These are phyloP conservation scores for Larimichthys polyactis DNA, from an alignment of 2,113 vertebrate genomes.

Conservation along the genomic window DNA sequence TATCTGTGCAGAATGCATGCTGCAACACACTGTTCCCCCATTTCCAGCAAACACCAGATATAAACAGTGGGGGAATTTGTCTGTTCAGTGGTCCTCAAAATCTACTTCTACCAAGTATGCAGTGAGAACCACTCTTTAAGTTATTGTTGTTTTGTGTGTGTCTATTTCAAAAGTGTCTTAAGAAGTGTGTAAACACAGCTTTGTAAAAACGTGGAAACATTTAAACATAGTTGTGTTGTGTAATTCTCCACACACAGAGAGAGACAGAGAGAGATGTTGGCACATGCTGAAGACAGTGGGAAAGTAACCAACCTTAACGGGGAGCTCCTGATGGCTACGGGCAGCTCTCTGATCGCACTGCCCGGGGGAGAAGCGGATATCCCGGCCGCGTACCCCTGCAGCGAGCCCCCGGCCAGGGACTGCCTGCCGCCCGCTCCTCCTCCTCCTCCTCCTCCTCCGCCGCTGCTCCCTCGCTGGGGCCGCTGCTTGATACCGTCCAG, in stretches of 20 bases:
- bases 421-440: conserved; percentile 72
- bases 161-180: neutral
- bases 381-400: conserved; percentile 82
- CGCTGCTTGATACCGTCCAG: conserved; percentile 95
- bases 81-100: neutral
- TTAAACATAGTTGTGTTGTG: neutral
- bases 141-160: neutral
- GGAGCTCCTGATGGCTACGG: conserved; percentile 86
- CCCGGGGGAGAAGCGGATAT: conserved; percentile 83
- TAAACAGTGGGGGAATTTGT: conserved; percentile 9
- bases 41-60: conserved; percentile 11
- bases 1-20: conserved; percentile 16
- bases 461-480: conserved; percentile 81
- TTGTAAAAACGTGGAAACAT: neutral
- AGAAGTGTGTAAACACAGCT: conserved; percentile 1
- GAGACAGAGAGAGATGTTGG: neutral
- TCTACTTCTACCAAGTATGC: no score
- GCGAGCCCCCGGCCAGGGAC: conserved; percentile 76
- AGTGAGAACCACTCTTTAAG: neutral
- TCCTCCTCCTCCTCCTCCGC: conserved; percentile 67
- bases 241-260: neutral
- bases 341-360: conserved; percentile 86
- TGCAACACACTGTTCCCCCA: conserved; percentile 43
- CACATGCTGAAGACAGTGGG: neutral
- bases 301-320: conserved; percentile 87